phyloP scores from a whole-genome alignment of 2,888 invertebrate species.

The Cosmia trapezina region DNA sequence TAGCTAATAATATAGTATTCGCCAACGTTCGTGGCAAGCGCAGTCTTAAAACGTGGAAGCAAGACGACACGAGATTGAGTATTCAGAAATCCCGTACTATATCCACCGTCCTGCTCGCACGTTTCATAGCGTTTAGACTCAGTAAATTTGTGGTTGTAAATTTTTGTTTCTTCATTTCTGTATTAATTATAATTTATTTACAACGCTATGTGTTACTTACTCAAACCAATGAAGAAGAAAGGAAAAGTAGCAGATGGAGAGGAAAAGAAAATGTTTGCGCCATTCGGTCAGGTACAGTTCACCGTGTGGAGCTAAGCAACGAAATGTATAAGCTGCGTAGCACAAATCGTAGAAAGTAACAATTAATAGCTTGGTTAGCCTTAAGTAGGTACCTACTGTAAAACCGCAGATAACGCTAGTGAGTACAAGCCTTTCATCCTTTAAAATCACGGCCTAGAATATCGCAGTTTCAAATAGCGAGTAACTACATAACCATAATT shows the following conservation, averaged over 20 bases:
- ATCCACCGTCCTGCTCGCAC: not conserved
- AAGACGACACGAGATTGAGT: not conserved
- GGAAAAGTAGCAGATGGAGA: conserved; percentile 95
- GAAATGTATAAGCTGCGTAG: conserved; percentile 59
- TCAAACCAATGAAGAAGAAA: conserved; percentile 87
- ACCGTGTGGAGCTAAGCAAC: conserved; percentile 58
- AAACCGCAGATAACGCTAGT: conserved; percentile 21
- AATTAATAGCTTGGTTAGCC: conserved; percentile 41
- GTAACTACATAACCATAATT: not conserved
- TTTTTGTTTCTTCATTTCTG: conserved; percentile 44
- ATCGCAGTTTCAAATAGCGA: conserved; percentile 11
- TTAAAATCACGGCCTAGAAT: conserved; percentile 28
- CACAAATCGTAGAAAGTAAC: conserved; percentile 39
- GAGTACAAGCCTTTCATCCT: conserved; percentile 24
- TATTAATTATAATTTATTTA: conserved; percentile 54
- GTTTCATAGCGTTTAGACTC: conserved; percentile 10
- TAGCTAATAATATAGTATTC: not conserved
- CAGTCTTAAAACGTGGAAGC: not conserved
- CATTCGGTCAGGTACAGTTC: conserved; percentile 94
- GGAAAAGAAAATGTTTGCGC: conserved; percentile 94
- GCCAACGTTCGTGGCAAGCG: conserved; percentile 1
- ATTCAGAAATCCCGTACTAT: not conserved
- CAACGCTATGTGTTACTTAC: conserved; percentile 64
- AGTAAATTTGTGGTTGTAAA: conserved; percentile 2
- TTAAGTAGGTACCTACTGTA: conserved; percentile 12